Evolutionary conservation across 1,140 invertebrate genomes (phyloP).

Genomic region (Listronotus bonariensis): DNA sequence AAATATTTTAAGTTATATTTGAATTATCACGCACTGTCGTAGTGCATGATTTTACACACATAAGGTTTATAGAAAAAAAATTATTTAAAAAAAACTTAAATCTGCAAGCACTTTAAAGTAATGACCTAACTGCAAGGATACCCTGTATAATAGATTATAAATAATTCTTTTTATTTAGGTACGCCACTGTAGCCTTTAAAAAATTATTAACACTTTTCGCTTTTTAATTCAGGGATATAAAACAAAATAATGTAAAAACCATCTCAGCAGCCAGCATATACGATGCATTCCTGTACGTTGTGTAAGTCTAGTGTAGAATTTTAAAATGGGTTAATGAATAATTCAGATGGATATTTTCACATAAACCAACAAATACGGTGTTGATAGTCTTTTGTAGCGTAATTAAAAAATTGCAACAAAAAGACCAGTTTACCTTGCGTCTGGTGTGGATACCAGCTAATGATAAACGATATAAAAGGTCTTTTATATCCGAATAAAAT

Average conservation of each 20-base stretch:
- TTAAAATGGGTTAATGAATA: conserved; percentile 30
- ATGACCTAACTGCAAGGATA: too few species aligned
- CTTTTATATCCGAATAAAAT: too few species aligned
- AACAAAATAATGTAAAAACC: conserved; percentile 4
- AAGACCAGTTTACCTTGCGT: conserved; percentile 5
- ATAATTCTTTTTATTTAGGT: too few species aligned
- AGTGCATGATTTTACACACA: too few species aligned
- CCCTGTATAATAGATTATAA: too few species aligned
- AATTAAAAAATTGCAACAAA: conserved; percentile 11
- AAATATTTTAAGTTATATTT: too few species aligned
- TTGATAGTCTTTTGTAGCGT: conserved; percentile 14
- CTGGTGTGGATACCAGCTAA: too few species aligned
- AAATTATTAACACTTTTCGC: conserved; percentile 7
- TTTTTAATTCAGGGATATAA: neutral
- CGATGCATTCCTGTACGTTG: conserved; percentile 13
- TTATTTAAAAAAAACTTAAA: too few species aligned
- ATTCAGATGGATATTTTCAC: conserved; percentile 33
- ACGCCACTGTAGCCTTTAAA: neutral
- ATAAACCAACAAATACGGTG: conserved; percentile 24
- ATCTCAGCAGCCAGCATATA: neutral
- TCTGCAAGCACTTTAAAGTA: too few species aligned
- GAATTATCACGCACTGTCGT: too few species aligned
- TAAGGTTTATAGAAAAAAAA: too few species aligned
- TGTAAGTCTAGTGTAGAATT: conserved; percentile 23
- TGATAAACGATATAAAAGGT: neutral